phyloP scores from a whole-genome alignment of 2,888 invertebrate species.

The Agelastica alni region DNA sequence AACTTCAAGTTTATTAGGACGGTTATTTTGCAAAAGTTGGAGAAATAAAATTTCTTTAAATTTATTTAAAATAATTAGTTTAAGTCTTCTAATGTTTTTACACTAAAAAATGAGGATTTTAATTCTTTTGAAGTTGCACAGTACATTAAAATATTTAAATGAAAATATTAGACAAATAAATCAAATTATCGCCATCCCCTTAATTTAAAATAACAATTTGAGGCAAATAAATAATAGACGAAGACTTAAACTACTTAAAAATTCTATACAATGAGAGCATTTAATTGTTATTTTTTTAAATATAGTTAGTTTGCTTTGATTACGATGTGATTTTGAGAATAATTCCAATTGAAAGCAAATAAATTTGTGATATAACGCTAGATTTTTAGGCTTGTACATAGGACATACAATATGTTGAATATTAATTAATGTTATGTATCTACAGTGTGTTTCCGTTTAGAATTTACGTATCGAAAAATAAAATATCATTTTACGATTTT shows the following conservation, averaged over 20 bases:
- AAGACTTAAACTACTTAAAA: too few species aligned
- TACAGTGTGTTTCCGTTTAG: conserved; percentile 12
- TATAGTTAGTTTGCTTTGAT: conserved; percentile 52
- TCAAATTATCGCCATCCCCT: too few species aligned
- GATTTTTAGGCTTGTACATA: conserved; percentile 47
- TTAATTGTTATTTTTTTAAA: conserved; percentile 45
- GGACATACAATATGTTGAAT: conserved; percentile 31
- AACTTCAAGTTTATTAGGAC: background rate
- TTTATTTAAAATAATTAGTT: too few species aligned
- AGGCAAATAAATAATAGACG: too few species aligned
- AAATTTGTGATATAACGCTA: conserved; percentile 55
- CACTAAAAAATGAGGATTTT: too few species aligned
- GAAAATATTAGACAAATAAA: too few species aligned
- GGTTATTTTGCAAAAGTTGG: conserved; percentile 13
- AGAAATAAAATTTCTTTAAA: conserved; percentile 21
- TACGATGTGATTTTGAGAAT: conserved; percentile 54
- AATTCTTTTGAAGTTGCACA: too few species aligned
- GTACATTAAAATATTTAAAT: too few species aligned
- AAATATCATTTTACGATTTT: background rate
- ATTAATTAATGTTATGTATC: conserved; percentile 28
- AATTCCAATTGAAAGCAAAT: conserved; percentile 56
- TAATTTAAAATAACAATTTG: too few species aligned
- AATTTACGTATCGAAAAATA: background rate
- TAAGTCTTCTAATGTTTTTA: too few species aligned
- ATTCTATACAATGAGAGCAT: too few species aligned